Conservation (phyloP, 2,797 vertebrate genomes). For the Coregonus ussuriensis region DNA sequence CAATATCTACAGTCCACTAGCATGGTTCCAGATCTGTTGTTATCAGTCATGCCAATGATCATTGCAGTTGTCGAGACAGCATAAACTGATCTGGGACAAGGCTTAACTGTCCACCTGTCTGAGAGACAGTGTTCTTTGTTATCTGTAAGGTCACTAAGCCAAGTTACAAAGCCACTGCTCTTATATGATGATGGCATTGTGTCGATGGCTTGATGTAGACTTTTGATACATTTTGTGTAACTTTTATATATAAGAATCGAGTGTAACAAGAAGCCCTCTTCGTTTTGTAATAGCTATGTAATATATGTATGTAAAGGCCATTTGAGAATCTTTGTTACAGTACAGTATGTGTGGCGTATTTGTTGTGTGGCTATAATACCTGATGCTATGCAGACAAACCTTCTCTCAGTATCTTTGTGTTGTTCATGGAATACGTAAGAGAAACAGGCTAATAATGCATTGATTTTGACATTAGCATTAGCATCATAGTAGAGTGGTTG, state of each 20-base stretch:
- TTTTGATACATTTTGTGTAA: slow-evolving; percentile 36
- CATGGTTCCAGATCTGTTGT: background rate
- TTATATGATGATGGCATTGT: slow-evolving; percentile 34
- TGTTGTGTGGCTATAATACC: slow-evolving; percentile 62
- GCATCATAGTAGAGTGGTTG: background rate
- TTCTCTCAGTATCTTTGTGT: slow-evolving; percentile 35
- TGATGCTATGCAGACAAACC: slow-evolving; percentile 64
- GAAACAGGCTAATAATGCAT: background rate
- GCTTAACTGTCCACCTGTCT: background rate
- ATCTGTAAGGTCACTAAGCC: slow-evolving; percentile 11
- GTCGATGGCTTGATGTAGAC: slow-evolving; percentile 26
- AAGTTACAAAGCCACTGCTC: slow-evolving; percentile 50
- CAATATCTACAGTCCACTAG: slow-evolving; percentile 25
- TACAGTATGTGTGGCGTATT: slow-evolving; percentile 37
- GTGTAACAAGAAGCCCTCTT: slow-evolving; percentile 24
- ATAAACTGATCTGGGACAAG: no score
- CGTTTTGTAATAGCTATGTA: slow-evolving; percentile 10
- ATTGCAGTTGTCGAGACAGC: no score
- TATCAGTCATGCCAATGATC: background rate
- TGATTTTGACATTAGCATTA: background rate
- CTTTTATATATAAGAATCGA: slow-evolving; percentile 36
- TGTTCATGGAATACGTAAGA: slow-evolving; percentile 28
- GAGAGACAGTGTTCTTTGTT: background rate
- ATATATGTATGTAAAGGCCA: slow-evolving; percentile 29
- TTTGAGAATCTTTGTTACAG: slow-evolving; percentile 25